A percentile compares a stretch with the other conserved stretches of the same genome.
Conservation (phyloP, 2,113 vertebrate species). For the Hystrix cristata region DNA sequence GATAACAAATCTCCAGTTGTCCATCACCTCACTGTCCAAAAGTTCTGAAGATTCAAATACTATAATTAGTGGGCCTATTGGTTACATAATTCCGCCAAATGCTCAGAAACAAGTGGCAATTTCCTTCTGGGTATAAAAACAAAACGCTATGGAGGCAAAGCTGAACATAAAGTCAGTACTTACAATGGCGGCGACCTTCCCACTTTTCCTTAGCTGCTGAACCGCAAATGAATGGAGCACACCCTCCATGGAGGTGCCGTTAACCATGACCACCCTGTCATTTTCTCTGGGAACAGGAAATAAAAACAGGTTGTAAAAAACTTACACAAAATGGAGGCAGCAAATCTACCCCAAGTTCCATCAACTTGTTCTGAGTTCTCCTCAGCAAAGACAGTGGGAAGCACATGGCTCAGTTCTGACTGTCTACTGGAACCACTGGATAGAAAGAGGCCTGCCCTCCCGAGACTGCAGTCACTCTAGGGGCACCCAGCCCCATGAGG, state of each 20-base stretch:
- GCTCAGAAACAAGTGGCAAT: background rate
- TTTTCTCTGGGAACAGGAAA: slow-evolving; percentile 91
- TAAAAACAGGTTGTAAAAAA: background rate
- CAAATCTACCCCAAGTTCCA: background rate
- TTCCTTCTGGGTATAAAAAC: slow-evolving; percentile 13
- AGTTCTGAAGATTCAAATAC: background rate
- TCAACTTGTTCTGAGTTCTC: background rate
- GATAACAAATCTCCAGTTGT: background rate
- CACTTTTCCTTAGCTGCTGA: slow-evolving; percentile 97
- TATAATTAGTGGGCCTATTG: background rate
- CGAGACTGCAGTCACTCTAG: background rate
- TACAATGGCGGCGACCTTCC: slow-evolving; percentile 97
- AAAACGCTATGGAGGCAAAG: background rate
- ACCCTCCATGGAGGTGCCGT: slow-evolving; percentile 95
- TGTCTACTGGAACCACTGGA: background rate
- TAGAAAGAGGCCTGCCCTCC: background rate
- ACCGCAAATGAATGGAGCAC: slow-evolving; percentile 96
- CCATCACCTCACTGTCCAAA: background rate
- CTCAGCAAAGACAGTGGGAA: background rate
- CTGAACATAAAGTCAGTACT: slow-evolving; percentile 84
- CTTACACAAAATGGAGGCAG: background rate
- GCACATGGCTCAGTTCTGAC: background rate
- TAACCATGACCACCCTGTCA: slow-evolving; percentile 96
- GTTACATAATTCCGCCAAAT: background rate
- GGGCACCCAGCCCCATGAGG: fast-evolving